phyloP scores from a whole-genome alignment of 2,797 vertebrate genomes.

The Leptoclinus maculatus region DNA sequence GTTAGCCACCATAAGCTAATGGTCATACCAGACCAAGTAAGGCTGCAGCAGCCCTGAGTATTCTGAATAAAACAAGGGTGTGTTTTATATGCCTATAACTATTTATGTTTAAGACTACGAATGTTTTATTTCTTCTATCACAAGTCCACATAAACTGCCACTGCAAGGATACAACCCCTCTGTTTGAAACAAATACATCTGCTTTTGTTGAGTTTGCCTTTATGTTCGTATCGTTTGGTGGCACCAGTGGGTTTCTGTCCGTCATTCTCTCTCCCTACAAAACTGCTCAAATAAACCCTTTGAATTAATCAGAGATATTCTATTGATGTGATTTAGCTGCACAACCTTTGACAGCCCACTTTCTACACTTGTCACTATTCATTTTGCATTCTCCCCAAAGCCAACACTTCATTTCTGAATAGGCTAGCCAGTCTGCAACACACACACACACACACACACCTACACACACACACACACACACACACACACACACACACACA shows the following conservation, averaged over 20 bases:
- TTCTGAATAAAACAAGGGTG: neutral
- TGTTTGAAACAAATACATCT: neutral
- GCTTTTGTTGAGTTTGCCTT: neutral
- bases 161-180: neutral
- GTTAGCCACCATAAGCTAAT: neutral
- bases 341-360: constrained; percentile 42
- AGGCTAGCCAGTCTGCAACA: neutral
- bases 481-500: constrained; percentile 12
- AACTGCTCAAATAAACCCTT: constrained; percentile 2
- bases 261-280: neutral
- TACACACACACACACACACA: constrained; percentile 15
- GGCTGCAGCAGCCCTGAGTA: neutral
- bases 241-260: neutral
- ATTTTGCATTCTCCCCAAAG: constrained; percentile 44
- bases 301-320: constrained; percentile 24
- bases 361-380: constrained; percentile 62
- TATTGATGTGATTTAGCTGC: constrained; percentile 37
- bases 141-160: neutral
- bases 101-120: neutral
- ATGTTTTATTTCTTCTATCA: neutral
- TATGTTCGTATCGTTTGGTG: neutral
- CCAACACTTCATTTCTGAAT: constrained; percentile 44
- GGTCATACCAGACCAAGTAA: neutral
- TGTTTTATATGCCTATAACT: neutral
- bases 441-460: constrained; percentile 19